Evolutionary conservation across 1,140 invertebrate genomes (phyloP).

Genomic region (Tenebrio molitor): DNA sequence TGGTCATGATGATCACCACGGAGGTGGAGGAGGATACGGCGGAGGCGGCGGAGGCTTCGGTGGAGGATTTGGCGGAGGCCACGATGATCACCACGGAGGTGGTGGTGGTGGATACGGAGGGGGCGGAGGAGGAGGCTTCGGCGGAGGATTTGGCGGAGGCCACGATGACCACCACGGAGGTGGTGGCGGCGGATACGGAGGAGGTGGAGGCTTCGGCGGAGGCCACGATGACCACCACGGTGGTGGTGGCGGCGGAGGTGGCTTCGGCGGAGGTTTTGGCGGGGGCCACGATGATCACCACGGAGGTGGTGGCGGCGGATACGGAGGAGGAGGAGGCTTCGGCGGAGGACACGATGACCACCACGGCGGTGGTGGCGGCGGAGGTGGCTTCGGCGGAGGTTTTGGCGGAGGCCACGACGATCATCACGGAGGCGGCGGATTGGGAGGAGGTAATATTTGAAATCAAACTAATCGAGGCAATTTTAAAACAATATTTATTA

Average conservation of each 20-base stretch:
- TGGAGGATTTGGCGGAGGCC: slow-evolving; percentile 31
- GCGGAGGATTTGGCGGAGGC: slow-evolving; percentile 36
- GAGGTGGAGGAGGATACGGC: slow-evolving; percentile 1
- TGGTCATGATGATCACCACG: too few species aligned
- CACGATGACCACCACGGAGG: slow-evolving; percentile 41
- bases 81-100: slow-evolving; percentile 16
- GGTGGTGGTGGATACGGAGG: slow-evolving; percentile 36
- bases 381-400: too few species aligned
- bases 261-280: slow-evolving; percentile 22
- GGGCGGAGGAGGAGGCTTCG: slow-evolving; percentile 35
- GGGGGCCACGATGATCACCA: too few species aligned
- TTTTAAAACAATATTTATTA: too few species aligned
- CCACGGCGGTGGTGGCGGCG: slow-evolving; percentile 28
- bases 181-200: slow-evolving; percentile 49
- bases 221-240: slow-evolving; percentile 43
- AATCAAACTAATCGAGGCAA: too few species aligned
- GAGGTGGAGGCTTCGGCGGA: slow-evolving; percentile 13
- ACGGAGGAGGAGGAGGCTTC: slow-evolving; percentile 13
- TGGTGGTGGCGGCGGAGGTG: slow-evolving; percentile 45
- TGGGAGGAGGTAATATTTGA: too few species aligned
- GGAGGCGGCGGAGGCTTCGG: neutral
- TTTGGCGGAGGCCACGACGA: slow-evolving; percentile 38
- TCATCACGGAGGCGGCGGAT: slow-evolving; percentile 44
- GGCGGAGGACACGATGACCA: slow-evolving; percentile 17
- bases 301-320: neutral